phyloP scores from a whole-genome alignment of 2,113 vertebrate species.

The Dromaius novaehollandiae region DNA sequence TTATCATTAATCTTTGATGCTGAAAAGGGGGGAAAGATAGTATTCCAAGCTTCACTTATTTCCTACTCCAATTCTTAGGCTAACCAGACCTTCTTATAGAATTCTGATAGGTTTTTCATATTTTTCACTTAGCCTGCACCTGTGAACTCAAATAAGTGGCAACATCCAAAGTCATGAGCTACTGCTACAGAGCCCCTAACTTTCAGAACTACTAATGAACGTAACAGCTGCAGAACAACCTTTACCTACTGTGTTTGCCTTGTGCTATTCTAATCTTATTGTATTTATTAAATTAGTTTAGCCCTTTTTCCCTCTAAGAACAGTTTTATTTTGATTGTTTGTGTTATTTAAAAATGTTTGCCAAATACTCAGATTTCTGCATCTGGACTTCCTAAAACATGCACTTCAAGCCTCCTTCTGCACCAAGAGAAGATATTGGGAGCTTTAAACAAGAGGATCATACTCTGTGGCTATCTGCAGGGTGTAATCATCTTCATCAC shows the following conservation, averaged over 20 bases:
- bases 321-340: neutral
- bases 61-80: neutral
- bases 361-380: neutral
- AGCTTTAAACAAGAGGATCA: neutral
- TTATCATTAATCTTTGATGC: neutral
- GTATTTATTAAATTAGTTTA: neutral
- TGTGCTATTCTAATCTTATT: neutral
- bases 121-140: neutral
- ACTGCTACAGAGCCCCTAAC: neutral
- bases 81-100: neutral
- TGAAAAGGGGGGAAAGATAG: neutral
- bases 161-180: neutral
- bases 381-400: neutral
- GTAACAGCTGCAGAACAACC: neutral
- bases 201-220: neutral
- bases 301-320: neutral
- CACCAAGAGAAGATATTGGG: neutral
- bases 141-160: neutral
- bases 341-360: neutral
- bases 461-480: neutral
- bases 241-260: neutral
- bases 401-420: neutral
- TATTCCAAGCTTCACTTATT: neutral
- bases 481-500: neutral
- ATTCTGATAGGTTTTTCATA: neutral